Conservation (phyloP, 2,888 invertebrate species). For the Lepidonotus clava region DNA sequence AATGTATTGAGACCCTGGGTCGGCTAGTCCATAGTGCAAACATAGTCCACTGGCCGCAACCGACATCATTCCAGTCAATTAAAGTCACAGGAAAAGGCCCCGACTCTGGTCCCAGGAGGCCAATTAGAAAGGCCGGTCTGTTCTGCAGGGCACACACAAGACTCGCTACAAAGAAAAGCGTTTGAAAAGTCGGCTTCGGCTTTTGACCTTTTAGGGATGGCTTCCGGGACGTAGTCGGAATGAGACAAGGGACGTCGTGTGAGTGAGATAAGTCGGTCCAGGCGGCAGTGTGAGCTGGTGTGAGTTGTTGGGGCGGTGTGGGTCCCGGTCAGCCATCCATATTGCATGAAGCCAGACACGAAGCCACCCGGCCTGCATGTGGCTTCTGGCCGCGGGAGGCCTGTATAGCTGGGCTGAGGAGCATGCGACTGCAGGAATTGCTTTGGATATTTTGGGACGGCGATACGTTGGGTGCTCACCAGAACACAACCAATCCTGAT, state of each 20-base stretch:
- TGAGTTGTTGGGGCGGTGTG: conserved; percentile 6
- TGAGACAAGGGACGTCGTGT: no score
- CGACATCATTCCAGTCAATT: background rate
- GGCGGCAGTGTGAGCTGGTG: background rate
- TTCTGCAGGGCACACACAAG: background rate
- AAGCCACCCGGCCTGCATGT: conserved; percentile 7
- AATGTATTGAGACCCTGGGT: no score
- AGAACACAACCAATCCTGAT: no score
- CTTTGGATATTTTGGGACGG: no score
- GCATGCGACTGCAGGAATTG: no score
- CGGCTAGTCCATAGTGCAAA: no score
- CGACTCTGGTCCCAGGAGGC: background rate
- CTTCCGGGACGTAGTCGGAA: no score
- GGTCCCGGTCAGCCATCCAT: background rate
- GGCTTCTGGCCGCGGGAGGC: background rate
- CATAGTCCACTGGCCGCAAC: no score
- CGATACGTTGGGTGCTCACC: no score
- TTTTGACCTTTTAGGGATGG: no score
- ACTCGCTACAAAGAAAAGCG: background rate
- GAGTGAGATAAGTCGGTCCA: background rate
- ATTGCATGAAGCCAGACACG: conserved; percentile 5
- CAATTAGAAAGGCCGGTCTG: background rate
- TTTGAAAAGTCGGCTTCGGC: background rate
- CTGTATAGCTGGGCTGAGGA: no score
- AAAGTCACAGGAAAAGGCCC: background rate